Evolutionary conservation across 2,888 invertebrate species (phyloP), one percentile per base, ranked within the genome.

Genomic region (Chalcosyrphus nemorum): DNA sequence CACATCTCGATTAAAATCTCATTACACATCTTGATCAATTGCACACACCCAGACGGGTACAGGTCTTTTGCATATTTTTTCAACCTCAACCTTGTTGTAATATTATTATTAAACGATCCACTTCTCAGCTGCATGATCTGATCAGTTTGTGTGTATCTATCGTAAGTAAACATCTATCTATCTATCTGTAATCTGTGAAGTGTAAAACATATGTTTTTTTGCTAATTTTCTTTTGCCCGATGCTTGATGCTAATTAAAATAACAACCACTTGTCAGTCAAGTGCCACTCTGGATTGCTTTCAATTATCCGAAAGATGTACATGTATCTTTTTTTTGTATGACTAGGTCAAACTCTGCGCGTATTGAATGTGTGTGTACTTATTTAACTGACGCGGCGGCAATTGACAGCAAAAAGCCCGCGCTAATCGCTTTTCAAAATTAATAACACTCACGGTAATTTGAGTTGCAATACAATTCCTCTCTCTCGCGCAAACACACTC

Each of bases 231-330:
- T 32, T 56, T 38, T 38, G 1, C 13, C 35, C n/a, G 17, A 24
- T 47, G 15, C 76, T 68, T 41, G 59, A 43, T 52, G 59, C 76
- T 68, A 68, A 76, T 76, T 66, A 66, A 57, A 68, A 72, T 61
- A 72, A 72, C 72, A 57, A 76, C 66, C 57, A 76, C 66, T 68
- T 76, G 66, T 59, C 76, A 76, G 50, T 76, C 76, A 82, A 74
- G 78, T 82, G 82, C 61, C 82, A 82, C 56, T 78, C 72, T 68
- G 82, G 72, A 82, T 72, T 82, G 66, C 32, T 77, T 82, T 74
- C 72, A 77, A 76, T 81, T 81, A 61, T 61, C 68, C 32, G 35
- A 15, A 38, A 29, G 13, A 45, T 45, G 77, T 32, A 63, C 19
- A 13, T 70, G 61, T 77, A 45, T 43, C 70, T 70, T 61, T 76